phyloP scores from a whole-genome alignment of 1,140 invertebrate species.

The Platyura marginata region DNA sequence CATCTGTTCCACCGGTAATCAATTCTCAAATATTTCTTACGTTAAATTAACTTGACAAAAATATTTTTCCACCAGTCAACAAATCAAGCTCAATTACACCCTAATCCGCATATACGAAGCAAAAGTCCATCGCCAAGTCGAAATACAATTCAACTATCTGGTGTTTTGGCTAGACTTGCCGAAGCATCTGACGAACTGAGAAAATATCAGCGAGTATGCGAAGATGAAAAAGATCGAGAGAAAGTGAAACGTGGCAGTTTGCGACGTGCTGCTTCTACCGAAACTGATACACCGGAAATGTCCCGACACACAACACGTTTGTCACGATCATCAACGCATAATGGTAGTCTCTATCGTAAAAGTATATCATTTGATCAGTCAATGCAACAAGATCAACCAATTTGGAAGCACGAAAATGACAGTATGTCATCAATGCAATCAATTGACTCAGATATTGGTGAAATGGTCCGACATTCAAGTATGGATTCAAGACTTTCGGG shows the following conservation, averaged over 20 bases:
- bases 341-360: slow-evolving; percentile 45
- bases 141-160: slow-evolving; percentile 14
- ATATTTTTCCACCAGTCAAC: slow-evolving; percentile 2
- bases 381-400: slow-evolving; percentile 25
- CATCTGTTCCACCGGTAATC: too few species aligned
- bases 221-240: slow-evolving; percentile 29
- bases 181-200: slow-evolving; percentile 31
- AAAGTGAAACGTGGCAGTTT: slow-evolving; percentile 22
- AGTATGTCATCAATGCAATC: slow-evolving; percentile 65
- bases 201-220: slow-evolving; percentile 25
- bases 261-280: slow-evolving; percentile 26
- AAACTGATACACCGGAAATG: slow-evolving; percentile 21
- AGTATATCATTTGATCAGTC: slow-evolving; percentile 60
- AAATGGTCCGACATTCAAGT: slow-evolving; percentile 22
- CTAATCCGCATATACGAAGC: slow-evolving; percentile 16
- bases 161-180: slow-evolving; percentile 22
- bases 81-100: slow-evolving; percentile 8
- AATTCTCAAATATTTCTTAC: too few species aligned
- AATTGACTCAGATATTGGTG: slow-evolving; percentile 38
- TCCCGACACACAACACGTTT: slow-evolving; percentile 21
- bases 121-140: slow-evolving; percentile 19
- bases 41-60: too few species aligned
- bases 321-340: slow-evolving; percentile 23
- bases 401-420: slow-evolving; percentile 56
- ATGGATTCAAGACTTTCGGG: slow-evolving; percentile 48